Conservation (phyloP, 2,888 invertebrate genomes). For the Hipparchia semele region DNA sequence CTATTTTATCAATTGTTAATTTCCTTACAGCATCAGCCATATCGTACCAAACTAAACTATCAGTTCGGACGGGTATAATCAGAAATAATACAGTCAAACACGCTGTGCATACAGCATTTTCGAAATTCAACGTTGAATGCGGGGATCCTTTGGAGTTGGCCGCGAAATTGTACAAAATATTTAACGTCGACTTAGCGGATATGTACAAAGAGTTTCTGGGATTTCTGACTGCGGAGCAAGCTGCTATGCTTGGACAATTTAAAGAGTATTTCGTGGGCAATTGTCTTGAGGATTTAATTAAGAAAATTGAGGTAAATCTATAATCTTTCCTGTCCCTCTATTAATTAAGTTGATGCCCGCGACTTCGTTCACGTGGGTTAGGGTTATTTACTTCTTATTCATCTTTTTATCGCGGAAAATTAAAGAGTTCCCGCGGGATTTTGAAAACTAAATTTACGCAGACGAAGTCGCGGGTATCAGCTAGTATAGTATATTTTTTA, state of each 20-base stretch:
- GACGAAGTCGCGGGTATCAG: no score
- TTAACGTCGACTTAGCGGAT: conserved; percentile 54
- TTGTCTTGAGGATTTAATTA: conserved; percentile 55
- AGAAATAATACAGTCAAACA: conserved; percentile 47
- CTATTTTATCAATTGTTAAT: neutral
- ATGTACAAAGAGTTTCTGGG: conserved; percentile 65
- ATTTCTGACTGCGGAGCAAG: conserved; percentile 68
- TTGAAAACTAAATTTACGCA: no score
- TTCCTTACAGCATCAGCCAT: conserved; percentile 56
- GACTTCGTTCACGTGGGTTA: no score
- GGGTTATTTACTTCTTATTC: no score
- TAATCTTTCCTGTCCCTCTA: neutral
- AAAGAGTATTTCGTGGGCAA: conserved; percentile 63
- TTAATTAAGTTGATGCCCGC: neutral
- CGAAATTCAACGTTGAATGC: conserved; percentile 50
- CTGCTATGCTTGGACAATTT: conserved; percentile 57
- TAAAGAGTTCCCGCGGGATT: no score
- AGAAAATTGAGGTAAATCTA: conserved; percentile 57
- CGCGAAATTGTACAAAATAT: conserved; percentile 45
- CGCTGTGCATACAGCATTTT: conserved; percentile 40
- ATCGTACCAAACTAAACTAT: conserved; percentile 58
- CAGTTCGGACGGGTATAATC: conserved; percentile 44
- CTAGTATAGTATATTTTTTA: no score
- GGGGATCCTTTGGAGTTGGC: conserved; percentile 53
- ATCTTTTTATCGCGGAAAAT: no score